These are phyloP conservation scores for Apostichopus japonicus DNA, from an alignment of 35 echinoderm and acorn worm genomes.

Conservation along the genomic window DNA sequence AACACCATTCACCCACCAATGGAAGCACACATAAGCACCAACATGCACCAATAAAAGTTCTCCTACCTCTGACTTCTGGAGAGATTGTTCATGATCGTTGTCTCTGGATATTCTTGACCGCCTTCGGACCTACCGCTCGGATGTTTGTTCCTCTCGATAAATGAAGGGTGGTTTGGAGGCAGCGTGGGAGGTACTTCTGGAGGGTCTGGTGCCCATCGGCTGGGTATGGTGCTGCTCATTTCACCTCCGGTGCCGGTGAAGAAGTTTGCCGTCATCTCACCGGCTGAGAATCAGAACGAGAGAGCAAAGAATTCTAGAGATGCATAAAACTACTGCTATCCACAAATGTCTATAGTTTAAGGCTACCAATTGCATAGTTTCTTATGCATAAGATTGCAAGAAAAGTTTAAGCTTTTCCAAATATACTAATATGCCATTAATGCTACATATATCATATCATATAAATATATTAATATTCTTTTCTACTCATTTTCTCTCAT, in stretches of 20 bases:
- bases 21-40: no score
- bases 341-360: no score
- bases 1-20: no score
- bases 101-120: background rate
- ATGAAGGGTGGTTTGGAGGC: constrained; percentile 19
- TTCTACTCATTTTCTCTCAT: no score
- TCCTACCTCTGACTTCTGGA: constrained; percentile 1
- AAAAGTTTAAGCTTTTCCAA: background rate
- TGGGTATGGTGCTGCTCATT: constrained; percentile 11
- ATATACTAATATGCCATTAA: no score
- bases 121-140: background rate
- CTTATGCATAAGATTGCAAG: no score
- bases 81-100: background rate
- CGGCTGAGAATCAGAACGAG: background rate
- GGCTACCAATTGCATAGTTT: no score
- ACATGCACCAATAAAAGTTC: no score
- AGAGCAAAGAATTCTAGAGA: background rate
- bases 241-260: background rate
- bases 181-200: constrained; percentile 10
- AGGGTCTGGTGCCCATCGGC: constrained; percentile 5
- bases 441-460: no score
- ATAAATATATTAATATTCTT: no score
- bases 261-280: constrained; percentile 16
- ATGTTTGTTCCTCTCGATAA: constrained; percentile 2
- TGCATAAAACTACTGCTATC: no score